Evolutionary conservation across 2,888 invertebrate species (phyloP), one percentile per base, ranked within the genome.

Genomic region (Lasioglossum vierecki): DNA sequence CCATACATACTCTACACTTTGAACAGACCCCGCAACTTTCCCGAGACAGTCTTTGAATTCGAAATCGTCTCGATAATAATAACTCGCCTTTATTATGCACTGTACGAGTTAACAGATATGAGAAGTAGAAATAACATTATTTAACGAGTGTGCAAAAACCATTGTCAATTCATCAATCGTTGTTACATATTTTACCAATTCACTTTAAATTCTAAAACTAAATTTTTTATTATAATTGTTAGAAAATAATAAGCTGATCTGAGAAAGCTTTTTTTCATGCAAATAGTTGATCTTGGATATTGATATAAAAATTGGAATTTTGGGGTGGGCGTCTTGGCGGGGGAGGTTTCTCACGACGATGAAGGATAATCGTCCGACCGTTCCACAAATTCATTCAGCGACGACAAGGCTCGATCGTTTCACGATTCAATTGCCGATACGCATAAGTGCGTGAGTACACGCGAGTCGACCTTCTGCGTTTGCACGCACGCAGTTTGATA

Each of bases 401-500:
- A 82, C 80, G 84, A 83, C 78, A 72, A 80, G 82, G 75, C 83
- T 75, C 87, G 88, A 89, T 89, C 87, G 89, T 88, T 88, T 77
- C 82, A 76, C 88, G 82, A 82, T 89, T 89, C 83, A 88, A 89
- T 88, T 89, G 87, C 83, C 86, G 90, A 80, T 88, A 85, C 90
- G 89, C 88, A 82, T 85, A 89, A 90, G 90, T 88, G 90, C 90
- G 90, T 88, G 82, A 86, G 85, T 86, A 79, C 86, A 88, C 83
- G 86, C 84, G 90, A 87, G 85, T 81, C 88, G 82, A 79, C 73
- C 73, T 82, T 79, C 83, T 79, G 87, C 88, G 76, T 84, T 77
- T 79, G 83, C 87, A 84, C 83, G 88, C 85, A 87, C 75, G 84
- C 83, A 83, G 85, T 57, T 73, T 60, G 79, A 79, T 76, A 81